Percentiles rank a stretch among this genome's conserved stretches.
These are phyloP conservation scores for Oryctolagus cuniculus DNA, from an alignment of 2,113 vertebrate genomes.

Conservation along the genomic window DNA sequence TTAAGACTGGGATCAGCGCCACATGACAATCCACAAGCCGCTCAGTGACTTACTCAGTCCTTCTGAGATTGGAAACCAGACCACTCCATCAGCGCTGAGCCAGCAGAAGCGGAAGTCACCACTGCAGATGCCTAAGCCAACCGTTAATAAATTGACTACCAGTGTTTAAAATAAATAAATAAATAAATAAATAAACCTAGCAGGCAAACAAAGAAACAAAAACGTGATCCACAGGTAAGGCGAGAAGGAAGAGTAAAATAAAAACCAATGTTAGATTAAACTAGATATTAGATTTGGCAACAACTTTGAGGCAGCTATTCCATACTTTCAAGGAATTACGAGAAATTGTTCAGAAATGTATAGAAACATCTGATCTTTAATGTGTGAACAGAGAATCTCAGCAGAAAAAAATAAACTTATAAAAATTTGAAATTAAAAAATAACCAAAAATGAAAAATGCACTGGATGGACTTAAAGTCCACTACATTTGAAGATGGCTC, in stretches of 20 bases:
- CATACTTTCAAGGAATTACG: conserved; percentile 10
- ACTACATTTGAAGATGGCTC: not conserved
- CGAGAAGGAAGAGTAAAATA: not conserved
- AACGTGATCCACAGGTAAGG: not conserved
- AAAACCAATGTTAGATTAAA: not conserved
- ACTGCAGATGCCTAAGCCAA: conserved; percentile 88
- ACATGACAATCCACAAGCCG: conserved; percentile 98
- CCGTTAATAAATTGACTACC: too few species aligned
- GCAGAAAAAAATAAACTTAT: not conserved
- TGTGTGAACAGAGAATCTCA: not conserved
- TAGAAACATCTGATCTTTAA: conserved; percentile 11
- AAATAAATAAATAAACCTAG: not conserved
- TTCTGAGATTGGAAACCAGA: conserved; percentile 98
- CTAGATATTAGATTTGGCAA: not conserved
- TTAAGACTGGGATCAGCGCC: conserved; percentile 99
- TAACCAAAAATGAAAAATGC: conserved; percentile 17
- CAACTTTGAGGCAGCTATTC: not conserved
- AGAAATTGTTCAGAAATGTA: conserved; percentile 20
- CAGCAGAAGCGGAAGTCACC: conserved; percentile 97
- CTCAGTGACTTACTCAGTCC: conserved; percentile 97
- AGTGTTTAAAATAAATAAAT: too few species aligned
- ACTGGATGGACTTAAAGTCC: not conserved
- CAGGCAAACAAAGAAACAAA: conserved; percentile 13
- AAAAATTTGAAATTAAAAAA: conserved; percentile 25
- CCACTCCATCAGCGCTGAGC: conserved; percentile 99